Conservation (phyloP, 2,797 vertebrate species). For the Myripristis murdjan region DNA sequence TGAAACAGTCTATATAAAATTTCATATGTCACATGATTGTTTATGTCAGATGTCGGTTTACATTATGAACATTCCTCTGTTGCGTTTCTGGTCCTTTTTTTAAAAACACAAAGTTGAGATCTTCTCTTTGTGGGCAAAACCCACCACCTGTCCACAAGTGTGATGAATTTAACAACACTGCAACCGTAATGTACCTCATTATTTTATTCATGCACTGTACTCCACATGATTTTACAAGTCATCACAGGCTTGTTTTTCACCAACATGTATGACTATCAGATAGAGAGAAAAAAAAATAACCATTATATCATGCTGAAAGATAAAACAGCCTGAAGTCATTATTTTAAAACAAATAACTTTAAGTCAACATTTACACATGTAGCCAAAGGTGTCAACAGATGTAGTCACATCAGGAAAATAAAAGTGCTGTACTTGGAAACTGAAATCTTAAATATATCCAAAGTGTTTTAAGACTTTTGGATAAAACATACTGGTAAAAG, state of each 20-base stretch:
- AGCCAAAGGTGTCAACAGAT: constrained; percentile 43
- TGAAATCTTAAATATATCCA: constrained; percentile 51
- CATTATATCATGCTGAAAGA: constrained; percentile 72
- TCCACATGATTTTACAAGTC: constrained; percentile 55
- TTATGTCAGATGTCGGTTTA: too few relatives aligned
- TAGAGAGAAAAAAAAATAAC: constrained; percentile 33
- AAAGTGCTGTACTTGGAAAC: constrained; percentile 56
- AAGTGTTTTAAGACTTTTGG: constrained; percentile 47
- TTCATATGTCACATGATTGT: too few relatives aligned
- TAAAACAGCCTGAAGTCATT: constrained; percentile 71
- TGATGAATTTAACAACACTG: not conserved
- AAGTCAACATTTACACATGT: constrained; percentile 59
- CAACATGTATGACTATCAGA: constrained; percentile 40
- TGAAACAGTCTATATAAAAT: too few relatives aligned
- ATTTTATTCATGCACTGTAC: constrained; percentile 78
- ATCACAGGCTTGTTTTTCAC: constrained; percentile 16
- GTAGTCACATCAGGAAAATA: constrained; percentile 38
- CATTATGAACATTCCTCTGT: too few relatives aligned
- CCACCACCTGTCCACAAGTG: too few relatives aligned
- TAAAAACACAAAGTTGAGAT: too few relatives aligned
- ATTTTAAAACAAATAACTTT: constrained; percentile 79
- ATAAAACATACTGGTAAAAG: constrained; percentile 54
- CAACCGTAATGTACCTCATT: constrained; percentile 21
- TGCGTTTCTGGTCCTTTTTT: too few relatives aligned
- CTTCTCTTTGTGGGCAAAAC: too few relatives aligned